Evolutionary conservation across 2,797 vertebrate genomes (phyloP).

Genomic region (Scyliorhinus canicula): DNA sequence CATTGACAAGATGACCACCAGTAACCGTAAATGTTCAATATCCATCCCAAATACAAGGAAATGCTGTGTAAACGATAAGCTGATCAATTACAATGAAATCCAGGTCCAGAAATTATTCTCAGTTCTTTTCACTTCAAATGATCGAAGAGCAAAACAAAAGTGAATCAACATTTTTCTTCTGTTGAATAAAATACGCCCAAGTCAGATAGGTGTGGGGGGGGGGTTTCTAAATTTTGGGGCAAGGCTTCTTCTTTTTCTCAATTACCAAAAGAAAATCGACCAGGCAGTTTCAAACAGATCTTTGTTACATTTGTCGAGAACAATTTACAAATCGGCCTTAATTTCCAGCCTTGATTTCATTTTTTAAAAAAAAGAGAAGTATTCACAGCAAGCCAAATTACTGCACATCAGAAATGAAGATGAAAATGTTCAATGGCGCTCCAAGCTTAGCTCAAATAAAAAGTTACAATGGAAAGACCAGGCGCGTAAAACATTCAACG

Average conservation of each 20-base stretch:
- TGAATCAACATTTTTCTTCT: background rate
- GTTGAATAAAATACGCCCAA: background rate
- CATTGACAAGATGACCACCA: background rate
- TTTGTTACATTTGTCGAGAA: background rate
- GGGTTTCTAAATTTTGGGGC: background rate
- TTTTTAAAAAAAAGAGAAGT: background rate
- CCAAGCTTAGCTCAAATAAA: conserved; percentile 1
- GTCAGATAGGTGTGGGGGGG: too few relatives aligned
- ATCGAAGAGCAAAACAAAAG: background rate
- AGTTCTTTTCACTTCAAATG: background rate
- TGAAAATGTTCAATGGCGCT: conserved; percentile 17
- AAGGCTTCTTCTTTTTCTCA: background rate
- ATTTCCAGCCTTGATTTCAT: conserved; percentile 38
- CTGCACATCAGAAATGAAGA: conserved; percentile 13
- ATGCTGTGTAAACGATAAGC: background rate
- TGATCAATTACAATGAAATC: conserved; percentile 31
- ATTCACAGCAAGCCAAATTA: conserved; percentile 26
- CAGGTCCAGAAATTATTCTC: conserved; percentile 26
- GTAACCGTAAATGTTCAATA: background rate
- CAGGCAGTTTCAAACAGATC: background rate
- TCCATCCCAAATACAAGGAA: background rate
- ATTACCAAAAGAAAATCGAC: background rate
- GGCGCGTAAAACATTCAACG: background rate
- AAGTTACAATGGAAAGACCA: background rate
- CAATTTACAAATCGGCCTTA: background rate